phyloP scores from a whole-genome alignment of 2,888 invertebrate genomes.

The Sacculina carcini region DNA sequence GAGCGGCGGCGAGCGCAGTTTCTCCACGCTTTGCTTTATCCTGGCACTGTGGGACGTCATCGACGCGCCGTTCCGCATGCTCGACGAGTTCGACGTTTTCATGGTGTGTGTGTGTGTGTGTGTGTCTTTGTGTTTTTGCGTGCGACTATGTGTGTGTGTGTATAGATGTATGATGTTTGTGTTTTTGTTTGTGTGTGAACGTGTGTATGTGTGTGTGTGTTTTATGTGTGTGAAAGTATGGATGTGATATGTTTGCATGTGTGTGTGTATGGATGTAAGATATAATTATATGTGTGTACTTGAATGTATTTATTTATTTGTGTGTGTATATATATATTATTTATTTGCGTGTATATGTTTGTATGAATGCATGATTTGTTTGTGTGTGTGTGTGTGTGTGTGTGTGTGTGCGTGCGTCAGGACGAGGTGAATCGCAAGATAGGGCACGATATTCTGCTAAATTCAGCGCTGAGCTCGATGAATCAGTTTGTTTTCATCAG shows the following conservation, averaged over 20 bases:
- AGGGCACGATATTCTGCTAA: neutral
- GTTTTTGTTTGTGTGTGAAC: neutral
- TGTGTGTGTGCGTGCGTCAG: neutral
- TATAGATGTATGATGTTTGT: neutral
- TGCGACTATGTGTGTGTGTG: no score
- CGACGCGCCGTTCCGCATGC: constrained; percentile 68
- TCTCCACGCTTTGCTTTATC: constrained; percentile 78
- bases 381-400: neutral
- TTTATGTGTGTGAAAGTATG: no score
- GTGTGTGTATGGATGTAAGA: neutral
- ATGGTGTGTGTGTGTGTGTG: constrained; percentile 38
- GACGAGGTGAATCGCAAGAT: neutral
- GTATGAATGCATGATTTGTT: neutral
- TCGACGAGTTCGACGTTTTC: constrained; percentile 92
- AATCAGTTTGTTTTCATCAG: neutral
- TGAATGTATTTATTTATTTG: no score
- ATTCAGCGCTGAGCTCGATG: neutral
- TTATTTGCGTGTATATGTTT: neutral
- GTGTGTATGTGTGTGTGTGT: neutral
- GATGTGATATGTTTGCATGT: neutral
- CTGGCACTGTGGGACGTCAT: constrained; percentile 79
- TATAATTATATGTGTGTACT: neutral
- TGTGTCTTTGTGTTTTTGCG: no score
- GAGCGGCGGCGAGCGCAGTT: constrained; percentile 87
- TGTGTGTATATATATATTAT: neutral